These are phyloP conservation scores for Eriocheir sinensis DNA, from an alignment of 1,140 invertebrate genomes.

Conservation along the genomic window DNA sequence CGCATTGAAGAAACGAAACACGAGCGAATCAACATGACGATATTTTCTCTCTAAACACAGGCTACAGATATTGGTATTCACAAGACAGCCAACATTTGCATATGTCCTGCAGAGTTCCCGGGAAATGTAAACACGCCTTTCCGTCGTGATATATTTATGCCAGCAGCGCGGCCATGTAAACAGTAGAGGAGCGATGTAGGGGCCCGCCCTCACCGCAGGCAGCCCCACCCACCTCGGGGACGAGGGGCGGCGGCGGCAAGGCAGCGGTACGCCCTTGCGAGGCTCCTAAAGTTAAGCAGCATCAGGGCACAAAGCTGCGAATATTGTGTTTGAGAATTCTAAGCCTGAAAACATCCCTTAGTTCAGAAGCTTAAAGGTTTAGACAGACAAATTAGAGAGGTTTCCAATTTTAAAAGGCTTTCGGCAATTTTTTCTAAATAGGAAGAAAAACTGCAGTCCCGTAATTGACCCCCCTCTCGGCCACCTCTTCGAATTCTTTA, in stretches of 20 bases:
- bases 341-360: no score
- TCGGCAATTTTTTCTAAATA: no score
- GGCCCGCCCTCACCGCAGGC: not conserved
- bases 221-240: no score
- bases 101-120: not conserved
- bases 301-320: no score
- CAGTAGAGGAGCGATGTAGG: not conserved
- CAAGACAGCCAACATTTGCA: not conserved
- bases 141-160: slow-evolving; percentile 1
- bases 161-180: not conserved
- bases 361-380: no score
- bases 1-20: not conserved
- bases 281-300: not conserved
- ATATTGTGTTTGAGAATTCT: no score
- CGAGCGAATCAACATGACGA: not conserved
- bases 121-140: not conserved
- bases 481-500: no score
- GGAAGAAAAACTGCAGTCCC: no score
- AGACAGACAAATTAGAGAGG: no score
- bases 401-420: no score
- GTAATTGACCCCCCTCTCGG: no score
- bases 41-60: slow-evolving; percentile 17
- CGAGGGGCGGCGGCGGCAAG: no score
- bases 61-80: slow-evolving; percentile 24
- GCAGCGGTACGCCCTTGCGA: not conserved